phyloP scores from a whole-genome alignment of 2,797 vertebrate genomes.

The Threskiornis aethiopicus region DNA sequence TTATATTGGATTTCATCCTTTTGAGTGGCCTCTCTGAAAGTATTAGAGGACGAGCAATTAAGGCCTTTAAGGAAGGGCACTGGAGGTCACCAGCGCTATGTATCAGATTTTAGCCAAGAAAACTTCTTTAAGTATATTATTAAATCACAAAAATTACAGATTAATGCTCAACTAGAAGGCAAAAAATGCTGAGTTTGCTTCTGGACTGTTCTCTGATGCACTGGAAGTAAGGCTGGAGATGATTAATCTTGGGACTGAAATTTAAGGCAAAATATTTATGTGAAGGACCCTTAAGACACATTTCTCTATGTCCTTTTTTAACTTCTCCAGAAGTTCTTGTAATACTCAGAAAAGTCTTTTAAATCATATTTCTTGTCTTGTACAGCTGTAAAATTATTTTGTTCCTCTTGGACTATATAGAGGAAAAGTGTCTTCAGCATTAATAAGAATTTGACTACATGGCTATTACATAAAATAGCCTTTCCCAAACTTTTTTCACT shows the following conservation, averaged over 20 bases:
- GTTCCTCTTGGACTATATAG: neutral
- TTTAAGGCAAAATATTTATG: constrained; percentile 49
- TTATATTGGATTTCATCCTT: constrained; percentile 47
- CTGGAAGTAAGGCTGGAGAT: constrained; percentile 9
- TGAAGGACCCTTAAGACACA: constrained; percentile 34
- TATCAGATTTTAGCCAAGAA: constrained; percentile 54
- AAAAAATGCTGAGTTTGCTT: constrained; percentile 49
- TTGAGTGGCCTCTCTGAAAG: neutral
- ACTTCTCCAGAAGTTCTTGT: constrained; percentile 45
- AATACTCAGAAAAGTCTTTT: constrained; percentile 26
- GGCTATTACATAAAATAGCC: neutral
- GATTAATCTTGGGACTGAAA: constrained; percentile 40
- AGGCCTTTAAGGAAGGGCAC: constrained; percentile 38
- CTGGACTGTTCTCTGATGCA: constrained; percentile 25
- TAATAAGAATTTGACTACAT: neutral
- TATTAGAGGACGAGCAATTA: constrained; percentile 12
- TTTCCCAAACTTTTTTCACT: neutral
- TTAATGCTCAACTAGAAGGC: constrained; percentile 32
- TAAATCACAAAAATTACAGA: constrained; percentile 64
- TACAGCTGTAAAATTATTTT: constrained; percentile 38
- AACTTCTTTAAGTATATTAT: constrained; percentile 24
- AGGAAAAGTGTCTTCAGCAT: constrained; percentile 14
- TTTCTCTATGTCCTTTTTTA: constrained; percentile 36
- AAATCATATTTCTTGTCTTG: constrained; percentile 13
- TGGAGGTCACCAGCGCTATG: constrained; percentile 14